A percentile compares a stretch with the other conserved stretches of the same genome.
These are phyloP conservation scores for Scolopax rusticola DNA, from an alignment of 2,797 vertebrate genomes.

Conservation along the genomic window DNA sequence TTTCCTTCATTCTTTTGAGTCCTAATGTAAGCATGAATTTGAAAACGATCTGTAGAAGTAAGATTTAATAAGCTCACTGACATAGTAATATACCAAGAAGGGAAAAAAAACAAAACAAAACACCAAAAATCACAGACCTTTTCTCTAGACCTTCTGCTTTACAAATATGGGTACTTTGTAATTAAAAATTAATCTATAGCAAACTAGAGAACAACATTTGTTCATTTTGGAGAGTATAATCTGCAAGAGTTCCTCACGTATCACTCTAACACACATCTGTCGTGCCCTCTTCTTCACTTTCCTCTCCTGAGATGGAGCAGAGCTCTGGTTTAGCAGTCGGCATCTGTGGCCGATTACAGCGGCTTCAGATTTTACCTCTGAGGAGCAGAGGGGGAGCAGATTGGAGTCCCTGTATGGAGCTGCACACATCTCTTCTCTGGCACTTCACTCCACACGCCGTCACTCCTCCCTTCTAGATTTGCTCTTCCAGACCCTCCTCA, in stretches of 20 bases:
- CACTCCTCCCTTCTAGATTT: neutral
- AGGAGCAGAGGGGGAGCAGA: neutral
- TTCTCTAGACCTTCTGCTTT: slow-evolving; percentile 26
- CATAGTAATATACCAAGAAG: slow-evolving; percentile 12
- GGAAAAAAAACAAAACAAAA: neutral
- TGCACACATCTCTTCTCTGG: neutral
- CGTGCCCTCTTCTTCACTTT: neutral
- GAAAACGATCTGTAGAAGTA: slow-evolving; percentile 74
- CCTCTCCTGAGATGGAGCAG: neutral
- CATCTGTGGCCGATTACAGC: slow-evolving; percentile 7
- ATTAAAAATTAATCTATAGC: neutral
- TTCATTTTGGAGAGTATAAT: slow-evolving; percentile 29
- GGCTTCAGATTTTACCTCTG: neutral
- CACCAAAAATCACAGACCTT: slow-evolving; percentile 36
- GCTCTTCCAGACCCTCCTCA: neutral
- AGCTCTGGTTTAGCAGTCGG: neutral
- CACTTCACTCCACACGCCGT: neutral
- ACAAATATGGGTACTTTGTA: slow-evolving; percentile 7
- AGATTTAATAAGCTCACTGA: slow-evolving; percentile 65
- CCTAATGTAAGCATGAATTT: slow-evolving; percentile 64
- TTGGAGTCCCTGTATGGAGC: neutral
- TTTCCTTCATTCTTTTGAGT: slow-evolving; percentile 38
- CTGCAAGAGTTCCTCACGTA: neutral
- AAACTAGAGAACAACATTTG: slow-evolving; percentile 33
- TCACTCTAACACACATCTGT: neutral